Conservation (phyloP, 2,113 vertebrate genomes). For the Antidorcas marsupialis region DNA sequence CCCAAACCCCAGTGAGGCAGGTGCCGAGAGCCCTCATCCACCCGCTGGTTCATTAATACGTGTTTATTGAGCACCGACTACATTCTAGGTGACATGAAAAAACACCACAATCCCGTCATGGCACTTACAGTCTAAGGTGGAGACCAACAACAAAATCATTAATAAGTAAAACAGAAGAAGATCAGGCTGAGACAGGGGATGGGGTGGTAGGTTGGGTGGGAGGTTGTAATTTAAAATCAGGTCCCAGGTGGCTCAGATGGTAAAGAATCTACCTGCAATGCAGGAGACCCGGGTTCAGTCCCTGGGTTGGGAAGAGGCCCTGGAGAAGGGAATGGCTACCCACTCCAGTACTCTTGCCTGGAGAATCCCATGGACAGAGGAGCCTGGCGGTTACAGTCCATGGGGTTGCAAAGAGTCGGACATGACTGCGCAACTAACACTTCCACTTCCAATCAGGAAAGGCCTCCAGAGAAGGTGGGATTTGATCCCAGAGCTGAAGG, state of each 20-base stretch:
- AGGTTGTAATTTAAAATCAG: neutral
- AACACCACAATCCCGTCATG: neutral
- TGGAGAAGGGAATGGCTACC: neutral
- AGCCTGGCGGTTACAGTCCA: neutral
- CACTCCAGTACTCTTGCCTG: neutral
- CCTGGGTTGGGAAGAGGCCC: neutral
- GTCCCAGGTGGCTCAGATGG: neutral
- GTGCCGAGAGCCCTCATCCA: neutral
- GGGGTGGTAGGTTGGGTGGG: fast-evolving
- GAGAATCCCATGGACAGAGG: neutral
- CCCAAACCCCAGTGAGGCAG: neutral
- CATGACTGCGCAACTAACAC: fast-evolving
- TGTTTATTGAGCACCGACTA: neutral
- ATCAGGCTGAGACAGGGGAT: neutral
- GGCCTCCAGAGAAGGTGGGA: neutral
- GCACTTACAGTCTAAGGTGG: neutral
- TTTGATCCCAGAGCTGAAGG: neutral
- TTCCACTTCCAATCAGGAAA: neutral
- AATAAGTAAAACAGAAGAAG: neutral
- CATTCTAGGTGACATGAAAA: neutral
- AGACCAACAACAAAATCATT: neutral
- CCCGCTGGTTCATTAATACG: neutral
- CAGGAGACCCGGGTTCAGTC: neutral
- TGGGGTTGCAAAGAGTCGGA: neutral
- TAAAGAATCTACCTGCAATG: neutral